Evolutionary conservation across 2,113 vertebrate species (phyloP).

Genomic region (Maylandia zebra): DNA sequence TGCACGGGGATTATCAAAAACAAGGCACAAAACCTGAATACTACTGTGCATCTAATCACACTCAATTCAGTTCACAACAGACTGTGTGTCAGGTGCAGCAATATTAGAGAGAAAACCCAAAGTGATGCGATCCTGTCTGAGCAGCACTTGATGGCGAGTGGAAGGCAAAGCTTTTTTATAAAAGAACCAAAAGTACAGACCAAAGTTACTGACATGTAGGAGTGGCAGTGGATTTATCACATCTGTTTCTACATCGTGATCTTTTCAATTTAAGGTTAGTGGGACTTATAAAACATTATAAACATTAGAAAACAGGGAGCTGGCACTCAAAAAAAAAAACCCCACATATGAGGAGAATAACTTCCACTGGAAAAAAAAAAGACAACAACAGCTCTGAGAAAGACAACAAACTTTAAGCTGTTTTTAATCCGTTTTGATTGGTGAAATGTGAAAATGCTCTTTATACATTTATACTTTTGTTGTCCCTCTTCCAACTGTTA

Average conservation of each 20-base stretch:
- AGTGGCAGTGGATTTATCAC: not conserved
- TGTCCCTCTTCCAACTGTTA: not conserved
- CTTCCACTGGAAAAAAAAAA: not conserved
- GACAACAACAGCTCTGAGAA: not conserved
- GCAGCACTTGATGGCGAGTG: not conserved
- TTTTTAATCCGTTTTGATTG: not conserved
- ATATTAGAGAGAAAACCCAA: not conserved
- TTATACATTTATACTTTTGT: not conserved
- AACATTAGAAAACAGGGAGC: not conserved
- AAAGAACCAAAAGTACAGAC: accelerated
- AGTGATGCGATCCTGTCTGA: not conserved
- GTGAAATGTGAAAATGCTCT: not conserved
- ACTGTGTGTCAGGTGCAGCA: not conserved
- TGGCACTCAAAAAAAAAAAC: not conserved
- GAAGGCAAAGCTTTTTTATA: not conserved
- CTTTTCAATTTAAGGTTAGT: not conserved
- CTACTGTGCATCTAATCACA: not conserved
- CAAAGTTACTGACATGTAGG: not conserved
- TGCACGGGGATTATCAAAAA: accelerated
- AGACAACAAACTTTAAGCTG: not conserved
- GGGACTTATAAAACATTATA: not conserved
- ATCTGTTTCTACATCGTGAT: not conserved
- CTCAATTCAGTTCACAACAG: not conserved
- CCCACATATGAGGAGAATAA: not conserved
- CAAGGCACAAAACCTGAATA: not conserved